phyloP scores from a whole-genome alignment of 2,797 vertebrate genomes.

The Acrossocheilus fasciatus region DNA sequence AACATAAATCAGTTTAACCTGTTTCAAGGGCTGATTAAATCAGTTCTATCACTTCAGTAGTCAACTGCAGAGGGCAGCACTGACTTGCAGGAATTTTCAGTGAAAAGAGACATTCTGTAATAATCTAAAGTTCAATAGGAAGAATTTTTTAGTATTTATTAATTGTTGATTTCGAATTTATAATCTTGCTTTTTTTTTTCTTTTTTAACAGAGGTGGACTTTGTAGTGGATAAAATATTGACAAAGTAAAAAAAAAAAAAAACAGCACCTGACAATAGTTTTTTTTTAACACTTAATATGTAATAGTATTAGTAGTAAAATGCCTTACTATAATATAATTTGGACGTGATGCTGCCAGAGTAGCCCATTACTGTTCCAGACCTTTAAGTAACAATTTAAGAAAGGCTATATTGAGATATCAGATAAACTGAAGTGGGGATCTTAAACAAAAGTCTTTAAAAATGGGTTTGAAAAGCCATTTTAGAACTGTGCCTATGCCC shows the following conservation, averaged over 20 bases:
- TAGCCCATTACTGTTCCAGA: slow-evolving; percentile 59
- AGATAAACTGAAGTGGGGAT: slow-evolving; percentile 46
- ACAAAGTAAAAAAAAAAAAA: background rate
- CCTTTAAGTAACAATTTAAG: slow-evolving; percentile 52
- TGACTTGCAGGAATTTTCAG: background rate
- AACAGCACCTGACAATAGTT: background rate
- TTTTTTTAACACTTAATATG: background rate
- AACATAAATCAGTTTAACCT: background rate
- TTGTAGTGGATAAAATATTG: background rate
- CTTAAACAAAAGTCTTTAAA: slow-evolving; percentile 65
- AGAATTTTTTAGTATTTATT: too few relatives aligned
- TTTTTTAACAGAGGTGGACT: background rate
- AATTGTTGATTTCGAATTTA: background rate
- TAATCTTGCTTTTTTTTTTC: background rate
- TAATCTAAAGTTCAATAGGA: background rate
- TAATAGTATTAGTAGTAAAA: background rate
- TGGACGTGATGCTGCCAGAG: slow-evolving; percentile 25
- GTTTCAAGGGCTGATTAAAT: slow-evolving; percentile 1
- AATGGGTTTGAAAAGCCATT: slow-evolving; percentile 56
- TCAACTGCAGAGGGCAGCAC: slow-evolving; percentile 63
- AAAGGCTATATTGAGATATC: slow-evolving; percentile 63
- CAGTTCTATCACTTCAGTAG: background rate
- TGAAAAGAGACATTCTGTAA: background rate
- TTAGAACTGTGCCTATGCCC: slow-evolving; percentile 49
- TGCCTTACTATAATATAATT: background rate